Evolutionary conservation across 2,113 vertebrate species (phyloP).

Genomic region (Amazona guildingii): DNA sequence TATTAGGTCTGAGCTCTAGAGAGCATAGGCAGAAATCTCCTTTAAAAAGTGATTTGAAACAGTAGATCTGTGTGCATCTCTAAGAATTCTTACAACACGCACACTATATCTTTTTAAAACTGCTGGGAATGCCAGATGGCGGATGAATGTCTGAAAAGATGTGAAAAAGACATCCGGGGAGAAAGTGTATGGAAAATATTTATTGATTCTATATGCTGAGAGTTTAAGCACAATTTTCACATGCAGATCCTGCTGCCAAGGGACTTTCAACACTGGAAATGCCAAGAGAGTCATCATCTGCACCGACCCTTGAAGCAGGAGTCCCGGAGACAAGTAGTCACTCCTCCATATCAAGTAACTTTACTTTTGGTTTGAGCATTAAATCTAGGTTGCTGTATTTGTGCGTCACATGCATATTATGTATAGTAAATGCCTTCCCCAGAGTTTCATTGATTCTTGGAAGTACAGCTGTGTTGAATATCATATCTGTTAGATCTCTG

Average conservation of each 20-base stretch:
- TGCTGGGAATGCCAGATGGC: not conserved
- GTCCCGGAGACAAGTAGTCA: conserved; percentile 92
- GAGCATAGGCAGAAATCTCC: not conserved
- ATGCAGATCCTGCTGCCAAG: conserved; percentile 86
- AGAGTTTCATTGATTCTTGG: not conserved
- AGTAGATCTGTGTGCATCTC: not conserved
- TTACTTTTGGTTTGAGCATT: not conserved
- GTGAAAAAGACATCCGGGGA: not conserved
- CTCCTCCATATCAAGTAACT: conserved; percentile 93
- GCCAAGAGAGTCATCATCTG: conserved; percentile 93
- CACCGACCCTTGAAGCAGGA: conserved; percentile 90
- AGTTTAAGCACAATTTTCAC: conserved; percentile 52
- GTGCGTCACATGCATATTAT: not conserved
- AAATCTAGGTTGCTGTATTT: not conserved
- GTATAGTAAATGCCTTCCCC: not conserved
- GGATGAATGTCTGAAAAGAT: not conserved
- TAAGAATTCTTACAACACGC: not conserved
- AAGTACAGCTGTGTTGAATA: not conserved
- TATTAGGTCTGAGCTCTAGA: not conserved
- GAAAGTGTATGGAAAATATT: not conserved
- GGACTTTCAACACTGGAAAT: conserved; percentile 92
- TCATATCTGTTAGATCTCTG: not conserved
- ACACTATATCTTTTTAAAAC: not conserved
- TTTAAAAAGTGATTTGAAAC: not conserved
- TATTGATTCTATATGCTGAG: not conserved